phyloP scores from a whole-genome alignment of 2,888 invertebrate genomes.

The Tuberolachnus salignus region DNA sequence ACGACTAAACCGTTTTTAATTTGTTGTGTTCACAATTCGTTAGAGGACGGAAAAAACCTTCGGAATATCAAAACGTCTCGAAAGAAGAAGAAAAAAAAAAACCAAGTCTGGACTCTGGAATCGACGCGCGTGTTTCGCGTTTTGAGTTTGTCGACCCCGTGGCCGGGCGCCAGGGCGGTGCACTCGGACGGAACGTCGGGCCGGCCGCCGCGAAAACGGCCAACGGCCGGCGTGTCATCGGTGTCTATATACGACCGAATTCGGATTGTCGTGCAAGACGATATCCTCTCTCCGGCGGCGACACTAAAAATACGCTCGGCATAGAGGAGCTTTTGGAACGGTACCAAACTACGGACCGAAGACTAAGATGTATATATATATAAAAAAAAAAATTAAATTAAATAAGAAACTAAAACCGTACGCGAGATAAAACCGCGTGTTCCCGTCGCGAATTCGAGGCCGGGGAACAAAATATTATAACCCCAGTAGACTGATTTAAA shows the following conservation, averaged over 20 bases:
- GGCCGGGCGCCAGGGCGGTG: constrained; percentile 12
- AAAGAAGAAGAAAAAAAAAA: background rate
- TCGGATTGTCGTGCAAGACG: constrained; percentile 32
- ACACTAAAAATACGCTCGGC: constrained; percentile 24
- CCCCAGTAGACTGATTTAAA: too few relatives aligned
- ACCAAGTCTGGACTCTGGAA: background rate
- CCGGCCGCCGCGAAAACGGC: background rate
- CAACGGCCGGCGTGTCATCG: background rate
- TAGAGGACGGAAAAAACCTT: background rate
- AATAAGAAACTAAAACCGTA: too few relatives aligned
- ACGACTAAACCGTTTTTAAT: too few relatives aligned
- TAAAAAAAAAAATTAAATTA: too few relatives aligned
- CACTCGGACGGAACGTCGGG: background rate
- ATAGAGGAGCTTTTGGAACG: constrained; percentile 20
- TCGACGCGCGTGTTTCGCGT: background rate
- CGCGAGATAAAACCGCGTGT: too few relatives aligned
- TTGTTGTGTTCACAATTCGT: too few relatives aligned
- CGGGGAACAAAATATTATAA: too few relatives aligned
- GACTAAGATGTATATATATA: too few relatives aligned
- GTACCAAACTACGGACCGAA: background rate
- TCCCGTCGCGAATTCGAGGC: too few relatives aligned
- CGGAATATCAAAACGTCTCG: background rate
- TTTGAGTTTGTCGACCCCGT: constrained; percentile 13
- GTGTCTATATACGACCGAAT: constrained; percentile 13
- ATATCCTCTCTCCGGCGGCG: background rate